phyloP scores from a whole-genome alignment of 2,888 invertebrate genomes.

The Mesochorus sp. region DNA sequence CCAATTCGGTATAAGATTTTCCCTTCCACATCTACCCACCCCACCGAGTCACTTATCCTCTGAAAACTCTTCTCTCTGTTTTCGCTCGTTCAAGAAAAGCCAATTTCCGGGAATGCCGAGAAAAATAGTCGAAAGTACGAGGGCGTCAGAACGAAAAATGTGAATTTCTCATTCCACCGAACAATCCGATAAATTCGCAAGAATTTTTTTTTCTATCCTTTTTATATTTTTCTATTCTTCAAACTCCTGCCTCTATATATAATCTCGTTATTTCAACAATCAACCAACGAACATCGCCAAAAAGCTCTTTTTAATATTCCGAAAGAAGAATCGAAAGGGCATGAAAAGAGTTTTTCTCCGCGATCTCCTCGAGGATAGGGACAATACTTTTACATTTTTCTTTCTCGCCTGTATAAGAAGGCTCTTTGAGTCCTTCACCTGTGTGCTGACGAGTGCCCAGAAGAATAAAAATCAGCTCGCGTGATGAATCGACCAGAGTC shows the following conservation, averaged over 20 bases:
- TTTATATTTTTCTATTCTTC: not conserved
- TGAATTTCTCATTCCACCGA: constrained; percentile 38
- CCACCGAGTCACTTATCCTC: not conserved
- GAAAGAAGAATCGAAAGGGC: not conserved
- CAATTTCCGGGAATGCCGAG: constrained; percentile 49
- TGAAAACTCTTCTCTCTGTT: constrained; percentile 38
- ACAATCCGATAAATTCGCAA: constrained; percentile 49
- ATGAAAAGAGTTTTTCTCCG: not conserved
- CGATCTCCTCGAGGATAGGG: constrained; percentile 20
- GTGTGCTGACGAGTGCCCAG: constrained; percentile 12
- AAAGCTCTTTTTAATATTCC: constrained; percentile 39
- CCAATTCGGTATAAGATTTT: constrained; percentile 27
- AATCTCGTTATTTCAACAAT: constrained; percentile 33
- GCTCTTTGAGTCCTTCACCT: constrained; percentile 10
- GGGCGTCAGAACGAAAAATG: constrained; percentile 32
- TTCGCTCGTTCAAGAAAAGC: constrained; percentile 58
- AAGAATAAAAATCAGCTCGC: constrained; percentile 57
- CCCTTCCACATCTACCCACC: not conserved
- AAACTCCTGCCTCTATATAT: constrained; percentile 1
- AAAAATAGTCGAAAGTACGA: constrained; percentile 19
- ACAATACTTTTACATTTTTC: constrained; percentile 47
- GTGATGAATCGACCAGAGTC: constrained; percentile 57
- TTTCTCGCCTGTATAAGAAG: not conserved
- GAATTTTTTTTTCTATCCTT: constrained; percentile 1
- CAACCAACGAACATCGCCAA: not conserved